Conservation (phyloP, 2,113 vertebrate species). For the Dicerorhinus sumatrensis region DNA sequence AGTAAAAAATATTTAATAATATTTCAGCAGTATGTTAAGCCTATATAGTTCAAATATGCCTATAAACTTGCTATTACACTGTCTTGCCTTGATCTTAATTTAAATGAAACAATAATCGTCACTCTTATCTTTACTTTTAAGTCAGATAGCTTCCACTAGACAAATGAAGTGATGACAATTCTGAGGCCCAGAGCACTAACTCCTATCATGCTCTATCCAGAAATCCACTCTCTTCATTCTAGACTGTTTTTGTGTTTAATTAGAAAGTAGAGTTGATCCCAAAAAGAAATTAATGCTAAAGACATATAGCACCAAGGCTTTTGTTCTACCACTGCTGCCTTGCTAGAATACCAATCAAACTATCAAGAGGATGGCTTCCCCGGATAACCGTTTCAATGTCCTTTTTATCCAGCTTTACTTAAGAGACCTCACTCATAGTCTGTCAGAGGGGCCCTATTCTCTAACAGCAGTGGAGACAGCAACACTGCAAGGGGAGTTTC, state of each 20-base stretch:
- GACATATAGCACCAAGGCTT: not conserved
- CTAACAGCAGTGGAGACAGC: not conserved
- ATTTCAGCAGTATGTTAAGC: not conserved
- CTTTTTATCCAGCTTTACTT: not conserved
- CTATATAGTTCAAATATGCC: not conserved
- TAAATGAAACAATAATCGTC: not conserved
- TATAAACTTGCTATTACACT: not conserved
- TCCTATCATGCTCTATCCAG: not conserved
- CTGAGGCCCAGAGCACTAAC: not conserved
- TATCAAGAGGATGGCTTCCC: not conserved
- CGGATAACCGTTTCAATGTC: not conserved
- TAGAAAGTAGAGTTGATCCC: not conserved
- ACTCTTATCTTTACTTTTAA: constrained; percentile 9
- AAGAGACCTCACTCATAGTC: not conserved
- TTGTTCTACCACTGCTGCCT: not conserved
- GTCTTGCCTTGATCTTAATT: not conserved
- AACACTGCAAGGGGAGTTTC: not conserved
- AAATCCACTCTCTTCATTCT: not conserved
- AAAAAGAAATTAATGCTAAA: not conserved
- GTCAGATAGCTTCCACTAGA: not conserved
- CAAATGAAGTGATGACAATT: not conserved
- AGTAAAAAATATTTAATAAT: not conserved
- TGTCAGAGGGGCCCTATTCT: not conserved
- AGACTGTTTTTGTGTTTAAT: not conserved
- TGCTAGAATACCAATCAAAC: not conserved